Percentiles rank a stretch among this genome's conserved stretches.
Evolutionary conservation across 2,888 invertebrate species (phyloP).

Genomic region (Fragum fragum): DNA sequence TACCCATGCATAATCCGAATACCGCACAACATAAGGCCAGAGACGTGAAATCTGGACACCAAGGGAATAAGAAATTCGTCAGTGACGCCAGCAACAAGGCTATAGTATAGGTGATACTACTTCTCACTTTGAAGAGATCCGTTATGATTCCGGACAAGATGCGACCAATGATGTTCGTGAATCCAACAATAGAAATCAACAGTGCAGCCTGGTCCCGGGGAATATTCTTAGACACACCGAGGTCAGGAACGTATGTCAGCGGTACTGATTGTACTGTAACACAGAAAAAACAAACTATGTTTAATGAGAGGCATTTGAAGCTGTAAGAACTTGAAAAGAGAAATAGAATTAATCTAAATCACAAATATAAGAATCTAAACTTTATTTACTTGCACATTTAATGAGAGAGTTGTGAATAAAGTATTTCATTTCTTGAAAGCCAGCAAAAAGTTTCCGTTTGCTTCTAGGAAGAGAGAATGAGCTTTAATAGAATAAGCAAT

Average conservation of each 20-base stretch:
- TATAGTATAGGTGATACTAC: constrained; percentile 76
- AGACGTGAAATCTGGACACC: constrained; percentile 72
- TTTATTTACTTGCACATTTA: too few relatives aligned
- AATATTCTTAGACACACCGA: constrained; percentile 77
- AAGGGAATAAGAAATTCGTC: constrained; percentile 76
- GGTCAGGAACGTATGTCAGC: constrained; percentile 81
- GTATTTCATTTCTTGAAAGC: too few relatives aligned
- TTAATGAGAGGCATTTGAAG: too few relatives aligned
- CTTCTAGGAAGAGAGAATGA: too few relatives aligned
- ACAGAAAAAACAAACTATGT: background rate
- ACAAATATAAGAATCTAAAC: too few relatives aligned
- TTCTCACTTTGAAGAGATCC: constrained; percentile 74
- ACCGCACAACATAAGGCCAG: constrained; percentile 74
- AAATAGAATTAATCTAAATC: too few relatives aligned
- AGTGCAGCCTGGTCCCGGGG: constrained; percentile 75
- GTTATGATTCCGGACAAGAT: constrained; percentile 78
- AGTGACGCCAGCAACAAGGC: constrained; percentile 76
- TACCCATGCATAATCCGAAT: constrained; percentile 85
- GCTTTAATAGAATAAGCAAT: too few relatives aligned
- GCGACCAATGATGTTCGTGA: constrained; percentile 80
- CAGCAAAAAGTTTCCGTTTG: too few relatives aligned
- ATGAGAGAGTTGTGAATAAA: too few relatives aligned
- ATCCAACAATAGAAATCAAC: constrained; percentile 83
- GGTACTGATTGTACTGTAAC: constrained; percentile 79
- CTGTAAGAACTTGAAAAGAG: too few relatives aligned